phyloP scores from a whole-genome alignment of 2,888 invertebrate genomes.

The Scrobipalpa atriplicella region DNA sequence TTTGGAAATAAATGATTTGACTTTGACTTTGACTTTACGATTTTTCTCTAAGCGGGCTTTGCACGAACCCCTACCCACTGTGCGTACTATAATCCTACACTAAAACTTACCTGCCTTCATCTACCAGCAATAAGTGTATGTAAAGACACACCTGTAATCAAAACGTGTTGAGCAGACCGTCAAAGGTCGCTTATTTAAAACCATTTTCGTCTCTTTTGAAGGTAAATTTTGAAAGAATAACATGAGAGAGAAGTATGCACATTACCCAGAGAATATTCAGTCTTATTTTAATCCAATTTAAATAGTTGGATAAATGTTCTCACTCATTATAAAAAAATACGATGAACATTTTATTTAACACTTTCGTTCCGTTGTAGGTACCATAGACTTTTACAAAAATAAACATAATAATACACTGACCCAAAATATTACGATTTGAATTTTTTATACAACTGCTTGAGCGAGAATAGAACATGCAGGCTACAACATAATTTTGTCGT shows the following conservation, averaged over 20 bases:
- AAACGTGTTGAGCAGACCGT: neutral
- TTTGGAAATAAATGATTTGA: no score
- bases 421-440: neutral
- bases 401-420: no score
- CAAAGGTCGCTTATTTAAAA: neutral
- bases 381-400: no score
- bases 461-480: no score
- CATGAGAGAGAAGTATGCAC: neutral
- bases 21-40: no score
- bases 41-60: no score
- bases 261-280: no score
- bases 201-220: neutral
- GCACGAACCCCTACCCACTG: no score
- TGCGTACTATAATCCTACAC: neutral
- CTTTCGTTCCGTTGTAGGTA: neutral
- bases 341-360: neutral
- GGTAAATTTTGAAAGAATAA: neutral
- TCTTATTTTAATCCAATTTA: no score
- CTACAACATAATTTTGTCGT: no score
- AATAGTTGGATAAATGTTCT: neutral
- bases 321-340: neutral
- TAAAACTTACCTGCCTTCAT: neutral
- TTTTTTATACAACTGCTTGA: no score
- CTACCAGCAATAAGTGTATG: neutral
- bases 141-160: no score